phyloP scores from a whole-genome alignment of 2,888 invertebrate genomes.

The Baronia brevicornis region DNA sequence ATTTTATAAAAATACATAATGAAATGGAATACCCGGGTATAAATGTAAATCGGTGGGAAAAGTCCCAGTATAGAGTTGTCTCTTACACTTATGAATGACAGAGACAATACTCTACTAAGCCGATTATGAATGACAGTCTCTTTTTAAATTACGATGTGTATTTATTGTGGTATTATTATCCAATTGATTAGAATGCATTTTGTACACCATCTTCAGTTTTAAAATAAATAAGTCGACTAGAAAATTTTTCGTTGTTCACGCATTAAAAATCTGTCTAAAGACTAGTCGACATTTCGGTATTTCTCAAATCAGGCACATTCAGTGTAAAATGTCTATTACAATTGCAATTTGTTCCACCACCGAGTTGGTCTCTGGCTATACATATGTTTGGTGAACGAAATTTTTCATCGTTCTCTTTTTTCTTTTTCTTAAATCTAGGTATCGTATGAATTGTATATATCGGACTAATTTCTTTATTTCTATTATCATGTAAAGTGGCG shows the following conservation, averaged over 20 bases:
- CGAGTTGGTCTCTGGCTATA: constrained; percentile 53
- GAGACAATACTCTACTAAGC: too few species aligned
- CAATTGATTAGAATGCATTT: too few species aligned
- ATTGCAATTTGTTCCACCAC: constrained; percentile 52
- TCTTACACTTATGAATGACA: too few species aligned
- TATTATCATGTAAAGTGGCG: constrained; percentile 29
- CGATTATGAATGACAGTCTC: too few species aligned
- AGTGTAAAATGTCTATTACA: constrained; percentile 39
- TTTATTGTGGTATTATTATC: too few species aligned
- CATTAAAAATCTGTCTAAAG: constrained; percentile 31
- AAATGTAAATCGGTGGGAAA: too few species aligned
- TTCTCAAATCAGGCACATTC: constrained; percentile 21
- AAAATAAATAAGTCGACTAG: constrained; percentile 52
- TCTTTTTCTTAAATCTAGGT: constrained; percentile 42
- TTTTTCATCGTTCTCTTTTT: constrained; percentile 36
- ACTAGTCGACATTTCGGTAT: constrained; percentile 56
- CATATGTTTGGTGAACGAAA: constrained; percentile 63
- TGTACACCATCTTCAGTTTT: constrained; percentile 12
- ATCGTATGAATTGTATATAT: constrained; percentile 40
- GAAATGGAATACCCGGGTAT: too few species aligned
- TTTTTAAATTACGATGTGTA: constrained; percentile 3
- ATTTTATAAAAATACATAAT: too few species aligned
- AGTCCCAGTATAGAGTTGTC: too few species aligned
- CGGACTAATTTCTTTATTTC: constrained; percentile 28
- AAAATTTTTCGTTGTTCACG: constrained; percentile 32